Base-by-base conservation (phyloP, 2,113 vertebrate genomes). In the Kryptolebias marmoratus region DNA sequence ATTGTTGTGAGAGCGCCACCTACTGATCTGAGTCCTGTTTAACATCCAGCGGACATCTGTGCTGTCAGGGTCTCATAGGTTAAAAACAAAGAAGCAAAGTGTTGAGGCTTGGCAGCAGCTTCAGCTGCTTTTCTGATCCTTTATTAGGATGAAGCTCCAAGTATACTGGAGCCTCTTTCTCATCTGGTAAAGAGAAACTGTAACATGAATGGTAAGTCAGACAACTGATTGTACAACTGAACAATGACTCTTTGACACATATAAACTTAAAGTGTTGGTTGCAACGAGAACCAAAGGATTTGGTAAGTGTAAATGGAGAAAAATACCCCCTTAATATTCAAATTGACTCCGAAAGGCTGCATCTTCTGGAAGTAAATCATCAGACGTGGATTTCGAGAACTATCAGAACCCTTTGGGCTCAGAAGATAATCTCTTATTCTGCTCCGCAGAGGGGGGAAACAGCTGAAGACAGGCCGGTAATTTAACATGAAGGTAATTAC, bases 1-100 rank as follows among this genome's bases (percentile, higher is more conserved):
- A 28, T 78, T 90, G 87, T 84, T 77, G 60, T 73, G 59, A 88
- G 73, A 91, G 90, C 79, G 89, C 92, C 87, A 89, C 85, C 93
- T 93, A 76, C 84, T 91, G 93, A 69, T 81, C n/a, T 78, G 39
- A 74, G 45, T 39, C 47, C 16, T 31, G 53, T 54, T 67, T 68
- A 53, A 71, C 83, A 82, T 18, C 73, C 36, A 8, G 32, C 30
- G 47, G 52, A 71, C 49, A 39, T 69, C 53, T 61, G 11, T n/a
- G 7, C 11, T 47, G 3, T 54, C 49, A 65, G 16, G 27, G n/a
- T 18, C 44, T 18, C 28, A 53, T 70, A 31, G 61, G 48, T 75
- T 58, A 61, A 66, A 62, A 64, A 28, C n/a, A 68, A 71, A 64
- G 72, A 47, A 39, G 1, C 14, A 49, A 12, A 10, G n/a, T n/a